phyloP scores from a whole-genome alignment of 2,888 invertebrate genomes.

The Nomada goodeniana region DNA sequence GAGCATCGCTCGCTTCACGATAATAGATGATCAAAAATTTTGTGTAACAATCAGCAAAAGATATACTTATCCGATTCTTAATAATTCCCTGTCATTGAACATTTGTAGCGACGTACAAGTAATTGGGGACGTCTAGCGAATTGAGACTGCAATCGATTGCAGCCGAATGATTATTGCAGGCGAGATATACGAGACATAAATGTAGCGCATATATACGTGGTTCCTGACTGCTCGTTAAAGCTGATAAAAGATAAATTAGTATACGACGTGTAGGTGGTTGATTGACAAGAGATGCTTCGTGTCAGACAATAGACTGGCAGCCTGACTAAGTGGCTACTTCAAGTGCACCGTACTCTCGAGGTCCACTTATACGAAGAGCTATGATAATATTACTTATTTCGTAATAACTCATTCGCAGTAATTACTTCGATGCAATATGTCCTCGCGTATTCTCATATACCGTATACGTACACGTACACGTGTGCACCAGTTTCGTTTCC shows the following conservation, averaged over 20 bases:
- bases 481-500: not conserved
- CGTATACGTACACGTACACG: too few species aligned
- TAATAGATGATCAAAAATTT: too few species aligned
- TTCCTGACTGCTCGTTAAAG: slow-evolving; percentile 27
- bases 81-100: too few species aligned
- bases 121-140: too few species aligned
- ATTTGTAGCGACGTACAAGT: too few species aligned
- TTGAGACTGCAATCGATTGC: not conserved
- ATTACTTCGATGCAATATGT: slow-evolving; percentile 40
- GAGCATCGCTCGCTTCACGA: too few species aligned
- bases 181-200: not conserved
- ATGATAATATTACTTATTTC: slow-evolving; percentile 58
- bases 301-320: slow-evolving; percentile 50
- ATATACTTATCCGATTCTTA: too few species aligned
- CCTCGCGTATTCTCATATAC: slow-evolving; percentile 12
- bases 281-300: slow-evolving; percentile 61
- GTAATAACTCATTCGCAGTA: slow-evolving; percentile 46
- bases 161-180: not conserved
- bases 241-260: slow-evolving; percentile 54
- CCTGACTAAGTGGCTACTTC: slow-evolving; percentile 59
- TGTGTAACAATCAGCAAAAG: too few species aligned
- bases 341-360: slow-evolving; percentile 19
- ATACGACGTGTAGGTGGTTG: slow-evolving; percentile 41
- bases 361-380: slow-evolving; percentile 47
- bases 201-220: not conserved